phyloP scores from a whole-genome alignment of 2,797 vertebrate genomes.

The Syngnathus acus region DNA sequence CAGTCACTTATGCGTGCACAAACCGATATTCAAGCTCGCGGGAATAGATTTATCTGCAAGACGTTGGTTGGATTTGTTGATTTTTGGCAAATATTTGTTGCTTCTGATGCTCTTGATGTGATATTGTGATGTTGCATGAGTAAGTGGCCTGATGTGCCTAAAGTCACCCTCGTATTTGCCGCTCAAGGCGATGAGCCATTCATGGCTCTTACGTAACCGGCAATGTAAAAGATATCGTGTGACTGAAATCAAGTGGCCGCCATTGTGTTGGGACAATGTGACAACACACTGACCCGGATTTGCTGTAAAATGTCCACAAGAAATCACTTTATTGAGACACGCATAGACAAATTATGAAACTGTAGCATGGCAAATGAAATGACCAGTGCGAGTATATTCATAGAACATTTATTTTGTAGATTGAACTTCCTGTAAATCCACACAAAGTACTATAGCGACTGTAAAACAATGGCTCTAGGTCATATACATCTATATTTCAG shows the following conservation, averaged over 20 bases:
- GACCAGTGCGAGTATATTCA: background rate
- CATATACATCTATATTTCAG: conserved; percentile 13
- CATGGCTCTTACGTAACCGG: conserved; percentile 60
- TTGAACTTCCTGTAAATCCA: conserved; percentile 13
- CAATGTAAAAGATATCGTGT: conserved; percentile 46
- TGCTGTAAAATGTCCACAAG: conserved; percentile 53
- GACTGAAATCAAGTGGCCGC: conserved; percentile 52
- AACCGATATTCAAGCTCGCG: conserved; percentile 7
- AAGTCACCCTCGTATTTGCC: conserved; percentile 50
- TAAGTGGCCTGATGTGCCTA: conserved; percentile 51
- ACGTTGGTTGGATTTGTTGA: conserved; percentile 2
- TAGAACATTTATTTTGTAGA: conserved; percentile 23
- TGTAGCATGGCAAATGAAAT: conserved; percentile 25
- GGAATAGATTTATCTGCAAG: background rate
- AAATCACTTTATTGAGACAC: conserved; percentile 71
- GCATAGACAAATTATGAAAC: conserved; percentile 23
- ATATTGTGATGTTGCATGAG: conserved; percentile 58
- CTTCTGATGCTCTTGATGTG: conserved; percentile 32
- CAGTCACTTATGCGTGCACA: conserved; percentile 4
- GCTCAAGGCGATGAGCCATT: conserved; percentile 48
- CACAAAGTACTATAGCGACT: background rate
- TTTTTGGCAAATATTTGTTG: conserved; percentile 9
- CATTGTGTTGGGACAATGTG: conserved; percentile 29
- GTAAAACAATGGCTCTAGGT: background rate
- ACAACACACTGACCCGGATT: conserved; percentile 47